These are phyloP conservation scores for Julus scanicus DNA, from an alignment of 2,888 invertebrate species.

Conservation along the genomic window DNA sequence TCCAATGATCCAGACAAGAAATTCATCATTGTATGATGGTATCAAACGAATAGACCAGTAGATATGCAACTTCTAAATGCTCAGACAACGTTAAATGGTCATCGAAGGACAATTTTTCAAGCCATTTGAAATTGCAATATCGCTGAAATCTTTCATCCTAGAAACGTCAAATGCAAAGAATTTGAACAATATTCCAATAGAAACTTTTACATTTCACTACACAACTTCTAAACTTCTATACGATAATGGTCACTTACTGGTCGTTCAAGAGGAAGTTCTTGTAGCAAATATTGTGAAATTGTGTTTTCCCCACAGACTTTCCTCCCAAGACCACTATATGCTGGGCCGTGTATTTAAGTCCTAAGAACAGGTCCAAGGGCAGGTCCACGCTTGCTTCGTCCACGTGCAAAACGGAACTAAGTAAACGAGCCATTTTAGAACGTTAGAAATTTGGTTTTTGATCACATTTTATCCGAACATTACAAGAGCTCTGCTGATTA, in stretches of 20 bases:
- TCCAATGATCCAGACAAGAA: no score
- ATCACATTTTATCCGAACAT: no score
- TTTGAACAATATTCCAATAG: not conserved
- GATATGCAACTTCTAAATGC: not conserved
- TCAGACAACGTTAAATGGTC: not conserved
- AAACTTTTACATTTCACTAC: no score
- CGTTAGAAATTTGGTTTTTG: no score
- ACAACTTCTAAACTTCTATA: no score
- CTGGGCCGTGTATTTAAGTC: not conserved
- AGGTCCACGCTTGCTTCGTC: slow-evolving; percentile 3
- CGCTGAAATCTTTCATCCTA: not conserved
- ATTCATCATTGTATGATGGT: no score
- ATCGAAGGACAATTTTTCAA: not conserved
- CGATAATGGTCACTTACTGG: not conserved
- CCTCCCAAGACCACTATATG: not conserved
- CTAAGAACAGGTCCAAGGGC: not conserved
- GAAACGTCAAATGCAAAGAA: not conserved
- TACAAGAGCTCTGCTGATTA: no score
- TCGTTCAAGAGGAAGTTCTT: not conserved
- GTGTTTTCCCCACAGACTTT: not conserved
- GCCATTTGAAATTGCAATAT: not conserved
- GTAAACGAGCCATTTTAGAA: not conserved
- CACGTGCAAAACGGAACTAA: not conserved
- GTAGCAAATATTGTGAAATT: not conserved
- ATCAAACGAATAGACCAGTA: no score